Percentiles rank a stretch among this genome's conserved stretches.
These are phyloP conservation scores for Neodiprion fabricii DNA, from an alignment of 1,140 invertebrate species.

Conservation along the genomic window DNA sequence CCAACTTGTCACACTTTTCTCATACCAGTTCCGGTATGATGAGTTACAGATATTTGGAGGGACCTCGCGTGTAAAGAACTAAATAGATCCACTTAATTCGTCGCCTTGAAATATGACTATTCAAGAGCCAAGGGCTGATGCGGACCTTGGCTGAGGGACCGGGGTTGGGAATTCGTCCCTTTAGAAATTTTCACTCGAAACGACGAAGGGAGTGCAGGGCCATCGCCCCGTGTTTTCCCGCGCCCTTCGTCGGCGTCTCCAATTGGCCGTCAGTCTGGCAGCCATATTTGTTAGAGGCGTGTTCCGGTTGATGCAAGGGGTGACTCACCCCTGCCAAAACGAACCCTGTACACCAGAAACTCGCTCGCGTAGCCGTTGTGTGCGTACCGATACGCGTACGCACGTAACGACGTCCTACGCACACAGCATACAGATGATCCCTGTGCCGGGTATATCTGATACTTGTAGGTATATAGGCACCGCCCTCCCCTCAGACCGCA, in stretches of 20 bases:
- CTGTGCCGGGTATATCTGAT: too few relatives aligned
- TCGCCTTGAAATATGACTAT: not conserved
- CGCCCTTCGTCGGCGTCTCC: slow-evolving; percentile 37
- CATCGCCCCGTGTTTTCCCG: slow-evolving; percentile 45
- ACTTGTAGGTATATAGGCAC: too few relatives aligned
- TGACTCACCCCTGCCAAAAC: slow-evolving; percentile 51
- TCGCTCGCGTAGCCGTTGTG: slow-evolving; percentile 28
- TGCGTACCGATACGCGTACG: slow-evolving; percentile 20
- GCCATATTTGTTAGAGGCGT: slow-evolving; percentile 57
- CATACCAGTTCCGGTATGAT: not conserved
- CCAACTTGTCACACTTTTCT: too few relatives aligned
- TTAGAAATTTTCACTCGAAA: slow-evolving; percentile 8
- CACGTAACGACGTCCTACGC: not conserved
- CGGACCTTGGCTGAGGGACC: not conserved
- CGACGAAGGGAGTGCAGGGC: slow-evolving; percentile 24
- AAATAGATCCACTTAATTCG: not conserved
- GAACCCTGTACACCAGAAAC: slow-evolving; percentile 23
- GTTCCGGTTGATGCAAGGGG: slow-evolving; percentile 51
- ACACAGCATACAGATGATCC: too few relatives aligned
- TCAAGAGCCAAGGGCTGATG: not conserved
- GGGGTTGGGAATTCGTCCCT: not conserved
- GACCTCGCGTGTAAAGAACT: slow-evolving; percentile 8
- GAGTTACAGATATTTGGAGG: not conserved
- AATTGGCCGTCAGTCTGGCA: slow-evolving; percentile 51
- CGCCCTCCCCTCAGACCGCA: too few relatives aligned